phyloP scores from a whole-genome alignment of 2,797 vertebrate genomes.

The Myoxocephalus aenaeus region DNA sequence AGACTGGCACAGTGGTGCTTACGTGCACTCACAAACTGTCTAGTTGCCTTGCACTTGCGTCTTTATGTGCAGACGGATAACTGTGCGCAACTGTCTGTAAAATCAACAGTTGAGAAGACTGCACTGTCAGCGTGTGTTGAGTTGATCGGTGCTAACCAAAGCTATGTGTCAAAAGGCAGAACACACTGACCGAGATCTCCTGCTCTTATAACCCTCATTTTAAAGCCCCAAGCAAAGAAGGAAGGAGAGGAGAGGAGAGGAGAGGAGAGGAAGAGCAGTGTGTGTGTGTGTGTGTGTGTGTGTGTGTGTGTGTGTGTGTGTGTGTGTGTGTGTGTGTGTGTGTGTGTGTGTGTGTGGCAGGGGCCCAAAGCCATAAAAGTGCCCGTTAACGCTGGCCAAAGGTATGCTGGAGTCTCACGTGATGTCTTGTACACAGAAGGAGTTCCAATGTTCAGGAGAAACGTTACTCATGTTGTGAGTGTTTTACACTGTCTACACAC shows the following conservation, averaged over 20 bases:
- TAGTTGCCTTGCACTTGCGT: neutral
- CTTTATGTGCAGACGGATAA: slow-evolving; percentile 2
- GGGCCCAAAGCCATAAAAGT: slow-evolving; percentile 52
- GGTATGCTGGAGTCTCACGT: slow-evolving; percentile 68
- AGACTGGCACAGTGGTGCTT: slow-evolving; percentile 43
- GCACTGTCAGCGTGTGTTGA: slow-evolving; percentile 6
- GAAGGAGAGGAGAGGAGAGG: neutral
- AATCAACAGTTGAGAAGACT: slow-evolving; percentile 12
- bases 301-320: neutral
- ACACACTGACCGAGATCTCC: slow-evolving; percentile 75
- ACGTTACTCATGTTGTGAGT: slow-evolving; percentile 4
- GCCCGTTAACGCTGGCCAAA: slow-evolving; percentile 63
- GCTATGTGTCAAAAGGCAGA: slow-evolving; percentile 53
- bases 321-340: slow-evolving; percentile 5
- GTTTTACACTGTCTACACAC: neutral
- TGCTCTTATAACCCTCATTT: slow-evolving; percentile 72
- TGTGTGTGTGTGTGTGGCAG: neutral
- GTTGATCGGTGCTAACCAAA: slow-evolving; percentile 22
- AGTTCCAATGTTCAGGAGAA: slow-evolving; percentile 24
- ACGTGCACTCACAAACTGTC: slow-evolving; percentile 15
- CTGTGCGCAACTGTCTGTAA: slow-evolving; percentile 22
- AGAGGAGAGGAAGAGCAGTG: neutral
- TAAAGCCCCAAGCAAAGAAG: slow-evolving; percentile 50
- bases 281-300: neutral
- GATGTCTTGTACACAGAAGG: slow-evolving; percentile 47